Evolutionary conservation across 2,113 vertebrate species (phyloP).

Genomic region (Laticauda colubrina): DNA sequence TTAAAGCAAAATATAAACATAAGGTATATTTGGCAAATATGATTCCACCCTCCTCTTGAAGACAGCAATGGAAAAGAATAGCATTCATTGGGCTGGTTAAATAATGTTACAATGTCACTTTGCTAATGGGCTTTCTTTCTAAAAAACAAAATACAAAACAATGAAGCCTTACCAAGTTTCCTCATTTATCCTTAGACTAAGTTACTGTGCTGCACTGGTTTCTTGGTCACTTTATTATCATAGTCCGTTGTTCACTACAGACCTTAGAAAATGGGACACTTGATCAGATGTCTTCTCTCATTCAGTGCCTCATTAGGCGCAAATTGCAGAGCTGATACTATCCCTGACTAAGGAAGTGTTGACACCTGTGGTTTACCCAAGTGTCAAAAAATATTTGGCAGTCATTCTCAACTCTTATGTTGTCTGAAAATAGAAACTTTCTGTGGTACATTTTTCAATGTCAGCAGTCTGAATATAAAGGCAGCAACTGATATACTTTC

Average conservation of each 20-base stretch:
- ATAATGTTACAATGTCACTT: background rate
- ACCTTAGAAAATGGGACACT: background rate
- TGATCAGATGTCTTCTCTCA: background rate
- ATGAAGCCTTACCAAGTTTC: background rate
- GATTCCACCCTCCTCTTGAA: background rate
- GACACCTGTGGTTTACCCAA: slow-evolving; percentile 2
- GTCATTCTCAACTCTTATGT: background rate
- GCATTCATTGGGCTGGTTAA: background rate
- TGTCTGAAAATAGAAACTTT: background rate
- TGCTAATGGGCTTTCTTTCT: background rate
- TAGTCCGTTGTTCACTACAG: background rate
- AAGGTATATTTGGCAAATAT: background rate
- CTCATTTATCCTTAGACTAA: background rate
- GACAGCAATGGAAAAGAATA: background rate
- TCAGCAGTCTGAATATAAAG: background rate
- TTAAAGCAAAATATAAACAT: background rate
- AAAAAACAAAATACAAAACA: background rate
- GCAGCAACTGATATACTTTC: background rate
- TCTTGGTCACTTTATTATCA: background rate
- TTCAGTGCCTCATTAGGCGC: background rate
- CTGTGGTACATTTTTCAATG: background rate
- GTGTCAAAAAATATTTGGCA: background rate
- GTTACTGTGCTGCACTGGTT: background rate
- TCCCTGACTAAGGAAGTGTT: background rate
- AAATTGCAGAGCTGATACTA: background rate